Evolutionary conservation across 1,140 invertebrate genomes (phyloP).

Genomic region (Drosophila kanapiae): DNA sequence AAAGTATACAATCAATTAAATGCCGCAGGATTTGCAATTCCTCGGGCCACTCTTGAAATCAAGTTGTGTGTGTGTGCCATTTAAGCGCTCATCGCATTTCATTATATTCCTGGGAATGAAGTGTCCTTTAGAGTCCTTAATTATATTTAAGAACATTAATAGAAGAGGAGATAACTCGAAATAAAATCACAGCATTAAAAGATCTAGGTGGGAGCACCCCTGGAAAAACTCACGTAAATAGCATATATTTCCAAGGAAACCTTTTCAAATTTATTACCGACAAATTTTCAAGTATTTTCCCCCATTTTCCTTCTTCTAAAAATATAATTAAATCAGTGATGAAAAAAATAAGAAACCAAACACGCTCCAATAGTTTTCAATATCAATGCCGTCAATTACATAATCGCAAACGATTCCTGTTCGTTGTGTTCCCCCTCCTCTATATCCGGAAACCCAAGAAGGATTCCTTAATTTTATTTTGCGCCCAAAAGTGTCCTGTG

Average conservation of each 20-base stretch:
- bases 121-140: neutral
- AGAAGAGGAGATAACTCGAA: neutral
- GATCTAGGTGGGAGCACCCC: neutral
- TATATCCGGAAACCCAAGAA: neutral
- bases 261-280: neutral
- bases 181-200: neutral
- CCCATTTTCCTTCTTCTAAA: neutral
- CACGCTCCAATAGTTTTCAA: conserved; percentile 39
- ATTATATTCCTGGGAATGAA: neutral
- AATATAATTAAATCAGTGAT: conserved; percentile 21
- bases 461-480: conserved; percentile 38
- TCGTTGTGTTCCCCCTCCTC: neutral
- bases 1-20: conserved; percentile 66
- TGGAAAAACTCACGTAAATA: neutral
- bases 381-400: conserved; percentile 41
- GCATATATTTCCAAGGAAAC: neutral
- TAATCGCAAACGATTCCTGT: conserved; percentile 38
- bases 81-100: neutral
- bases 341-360: neutral
- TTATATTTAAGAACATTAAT: neutral
- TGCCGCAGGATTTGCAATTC: conserved; percentile 23
- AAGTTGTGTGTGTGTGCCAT: neutral
- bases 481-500: conserved; percentile 38
- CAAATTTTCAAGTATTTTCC: neutral
- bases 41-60: conserved; percentile 3